Percentiles rank a stretch among this genome's conserved stretches.
phyloP scores from a whole-genome alignment of 2,888 invertebrate genomes.

The Tethea ocularis region DNA sequence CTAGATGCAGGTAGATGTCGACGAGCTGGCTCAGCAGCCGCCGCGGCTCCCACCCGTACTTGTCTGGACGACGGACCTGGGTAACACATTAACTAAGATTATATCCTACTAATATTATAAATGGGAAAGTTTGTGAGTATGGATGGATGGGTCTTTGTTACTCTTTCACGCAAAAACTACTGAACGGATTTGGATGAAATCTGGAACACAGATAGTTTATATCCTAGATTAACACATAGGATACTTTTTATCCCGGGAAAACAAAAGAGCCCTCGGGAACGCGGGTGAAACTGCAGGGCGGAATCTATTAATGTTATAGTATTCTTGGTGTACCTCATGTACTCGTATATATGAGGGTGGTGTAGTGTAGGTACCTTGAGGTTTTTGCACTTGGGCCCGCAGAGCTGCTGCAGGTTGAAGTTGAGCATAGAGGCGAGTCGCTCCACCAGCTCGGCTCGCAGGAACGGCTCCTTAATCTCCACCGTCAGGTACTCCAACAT shows the following conservation, averaged over 20 bases:
- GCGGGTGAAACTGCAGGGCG: no score
- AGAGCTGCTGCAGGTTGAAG: conserved; percentile 98
- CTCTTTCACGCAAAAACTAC: no score
- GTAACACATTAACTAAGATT: not conserved
- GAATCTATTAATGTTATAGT: no score
- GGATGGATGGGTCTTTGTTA: no score
- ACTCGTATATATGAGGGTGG: no score
- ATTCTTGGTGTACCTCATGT: conserved; percentile 11
- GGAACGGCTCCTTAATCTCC: conserved; percentile 97
- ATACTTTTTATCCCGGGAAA: no score
- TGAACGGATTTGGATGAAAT: no score
- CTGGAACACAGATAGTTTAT: no score
- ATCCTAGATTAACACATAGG: no score
- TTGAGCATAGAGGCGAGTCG: conserved; percentile 98
- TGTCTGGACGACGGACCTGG: conserved; percentile 93
- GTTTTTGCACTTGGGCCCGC: conserved; percentile 97
- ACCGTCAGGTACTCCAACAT: conserved; percentile 98
- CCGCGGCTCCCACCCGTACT: conserved; percentile 99
- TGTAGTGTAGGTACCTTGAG: conserved; percentile 85
- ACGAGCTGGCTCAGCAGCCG: conserved; percentile 95
- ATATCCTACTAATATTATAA: no score
- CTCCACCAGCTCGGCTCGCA: conserved; percentile 96
- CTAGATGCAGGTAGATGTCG: conserved; percentile 98
- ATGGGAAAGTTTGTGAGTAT: no score
- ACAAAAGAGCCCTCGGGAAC: no score